Percentiles rank a stretch among this genome's conserved stretches.
Conservation (phyloP, 2,113 vertebrate genomes). For the Brevimyrus niger region DNA sequence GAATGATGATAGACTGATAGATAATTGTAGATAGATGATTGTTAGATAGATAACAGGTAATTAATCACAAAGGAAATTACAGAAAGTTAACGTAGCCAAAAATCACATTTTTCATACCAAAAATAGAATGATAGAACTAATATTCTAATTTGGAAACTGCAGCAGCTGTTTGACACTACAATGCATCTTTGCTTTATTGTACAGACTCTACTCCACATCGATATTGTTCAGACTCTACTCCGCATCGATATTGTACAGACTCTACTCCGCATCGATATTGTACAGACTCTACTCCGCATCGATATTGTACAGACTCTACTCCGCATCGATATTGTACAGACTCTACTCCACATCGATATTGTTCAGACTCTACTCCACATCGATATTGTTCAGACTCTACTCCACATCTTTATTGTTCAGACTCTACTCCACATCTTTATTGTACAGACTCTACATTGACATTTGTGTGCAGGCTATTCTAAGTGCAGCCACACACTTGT, state of each 20-base stretch:
- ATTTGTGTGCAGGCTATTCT: not conserved
- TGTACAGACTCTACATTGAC: not conserved
- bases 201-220: not conserved
- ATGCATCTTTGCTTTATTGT: not conserved
- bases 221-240: not conserved
- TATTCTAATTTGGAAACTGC: not conserved
- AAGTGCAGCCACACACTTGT: not conserved
- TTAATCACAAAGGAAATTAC: not conserved
- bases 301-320: not conserved
- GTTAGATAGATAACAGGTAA: not conserved
- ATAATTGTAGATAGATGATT: not conserved
- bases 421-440: not conserved
- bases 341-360: not conserved
- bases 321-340: not conserved
- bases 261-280: not conserved
- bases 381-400: no score
- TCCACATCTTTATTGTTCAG: not conserved
- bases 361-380: no score
- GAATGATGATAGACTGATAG: not conserved
- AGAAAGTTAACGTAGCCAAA: not conserved
- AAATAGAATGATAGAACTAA: not conserved
- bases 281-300: not conserved
- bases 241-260: no score
- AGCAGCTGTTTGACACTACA: not conserved
- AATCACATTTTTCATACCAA: not conserved